Base-by-base conservation (phyloP, 2,888 invertebrate species). In the Drosophila lacicola region DNA sequence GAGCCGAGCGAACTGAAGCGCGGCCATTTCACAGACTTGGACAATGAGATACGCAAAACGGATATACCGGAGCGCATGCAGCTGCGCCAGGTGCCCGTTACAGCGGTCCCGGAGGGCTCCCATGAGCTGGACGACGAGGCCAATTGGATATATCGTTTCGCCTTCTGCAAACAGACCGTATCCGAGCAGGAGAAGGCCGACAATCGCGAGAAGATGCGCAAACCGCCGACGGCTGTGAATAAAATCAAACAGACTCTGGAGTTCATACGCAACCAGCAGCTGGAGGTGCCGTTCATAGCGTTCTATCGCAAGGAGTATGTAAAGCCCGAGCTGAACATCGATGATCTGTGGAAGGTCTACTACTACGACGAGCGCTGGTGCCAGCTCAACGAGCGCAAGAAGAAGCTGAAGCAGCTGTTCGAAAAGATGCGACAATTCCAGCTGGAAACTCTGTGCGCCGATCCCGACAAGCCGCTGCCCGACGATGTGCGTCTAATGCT, bases 281-380 rank as follows among this genome's bases (percentile, higher is more conserved):
- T 98, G 77, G 99, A 99, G 93, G 98, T 99, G 44, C 99, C 99
- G 0, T 99, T 99, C 92, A 99, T 99, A 84, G 98, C 98, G 0
- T 99, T 98, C 93, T 99, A 99, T 91, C 95, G 99, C 29, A 99
- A 99, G 92, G 99, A 99, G 92, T 98, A 98, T 86, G 98, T 99
- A 0, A 96, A 97, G 87, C 98, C 98, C 0, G 98, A 99, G 89
- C 93, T 99, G 21, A 97, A 96, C 80, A 97, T 98, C 56, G 97
- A 97, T 86, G 99, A 99, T 90, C 93, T 99, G 34, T 99, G 99
- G 99, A 97, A 97, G 91, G 96, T 99, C n/a, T 99, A 98, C 93
- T 96, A 97, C 89, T 98, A 94, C 91, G 99, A 99, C 91, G 98
- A 97, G 56, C 97, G 97, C 93, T 98, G 98, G 97, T 98, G 98